phyloP scores from a whole-genome alignment of 2,888 invertebrate genomes.

The Lapara coniferarum region DNA sequence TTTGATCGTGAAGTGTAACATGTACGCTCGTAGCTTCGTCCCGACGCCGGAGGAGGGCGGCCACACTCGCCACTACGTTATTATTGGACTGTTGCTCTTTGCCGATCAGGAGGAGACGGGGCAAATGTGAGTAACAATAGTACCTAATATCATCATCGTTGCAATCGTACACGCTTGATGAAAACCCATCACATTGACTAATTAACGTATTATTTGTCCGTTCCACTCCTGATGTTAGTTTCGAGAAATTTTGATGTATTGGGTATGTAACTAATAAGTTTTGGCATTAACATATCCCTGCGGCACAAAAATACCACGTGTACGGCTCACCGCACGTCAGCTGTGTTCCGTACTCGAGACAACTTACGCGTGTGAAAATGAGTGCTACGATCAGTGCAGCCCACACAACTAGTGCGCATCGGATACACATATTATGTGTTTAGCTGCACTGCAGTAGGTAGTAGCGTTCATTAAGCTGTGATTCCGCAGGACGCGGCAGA shows the following conservation, averaged over 20 bases:
- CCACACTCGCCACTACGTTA: conserved; percentile 18
- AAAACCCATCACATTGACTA: neutral
- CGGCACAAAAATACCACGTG: too few species aligned
- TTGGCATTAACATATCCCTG: too few species aligned
- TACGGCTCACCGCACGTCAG: too few species aligned
- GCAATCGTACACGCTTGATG: conserved; percentile 1
- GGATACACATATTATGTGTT: too few species aligned
- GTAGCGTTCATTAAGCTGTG: too few species aligned
- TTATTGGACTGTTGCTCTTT: conserved; percentile 16
- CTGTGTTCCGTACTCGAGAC: too few species aligned
- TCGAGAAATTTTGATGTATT: neutral
- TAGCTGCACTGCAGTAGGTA: too few species aligned
- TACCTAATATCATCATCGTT: neutral
- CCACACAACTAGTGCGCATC: too few species aligned
- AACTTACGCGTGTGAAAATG: too few species aligned
- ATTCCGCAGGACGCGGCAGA: too few species aligned
- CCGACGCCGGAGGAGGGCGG: conserved; percentile 25
- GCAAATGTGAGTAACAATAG: conserved; percentile 13
- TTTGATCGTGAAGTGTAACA: neutral
- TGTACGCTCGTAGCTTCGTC: conserved; percentile 18
- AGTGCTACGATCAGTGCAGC: too few species aligned
- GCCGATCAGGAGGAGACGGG: conserved; percentile 7
- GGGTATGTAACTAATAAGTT: too few species aligned
- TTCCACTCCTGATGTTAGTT: neutral
- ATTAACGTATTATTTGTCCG: neutral